Evolutionary conservation across 2,888 invertebrate species (phyloP).

Genomic region (Volucella inanis): DNA sequence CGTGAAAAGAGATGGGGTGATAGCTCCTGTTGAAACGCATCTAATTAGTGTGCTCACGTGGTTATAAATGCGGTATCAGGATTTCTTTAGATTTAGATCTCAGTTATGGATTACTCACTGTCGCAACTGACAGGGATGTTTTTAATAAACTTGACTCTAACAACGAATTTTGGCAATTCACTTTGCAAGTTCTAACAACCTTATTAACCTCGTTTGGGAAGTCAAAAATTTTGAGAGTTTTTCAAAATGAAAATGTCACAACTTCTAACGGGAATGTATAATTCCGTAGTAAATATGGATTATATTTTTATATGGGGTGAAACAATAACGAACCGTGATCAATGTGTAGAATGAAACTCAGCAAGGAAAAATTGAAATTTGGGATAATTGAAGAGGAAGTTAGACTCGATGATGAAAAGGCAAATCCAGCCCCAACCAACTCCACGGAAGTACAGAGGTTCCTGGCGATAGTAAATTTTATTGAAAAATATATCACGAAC

Average conservation of each 20-base stretch:
- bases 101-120: constrained; percentile 32
- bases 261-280: constrained; percentile 16
- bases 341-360: constrained; percentile 30
- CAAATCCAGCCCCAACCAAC: constrained; percentile 18
- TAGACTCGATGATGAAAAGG: constrained; percentile 15
- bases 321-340: not conserved
- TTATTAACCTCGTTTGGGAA: constrained; percentile 30
- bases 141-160: constrained; percentile 39
- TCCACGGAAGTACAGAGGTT: constrained; percentile 30
- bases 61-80: too few species aligned
- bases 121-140: constrained; percentile 30
- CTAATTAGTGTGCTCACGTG: too few species aligned
- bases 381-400: not conserved
- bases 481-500: constrained; percentile 40
- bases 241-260: constrained; percentile 33
- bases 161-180: constrained; percentile 27
- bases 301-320: not conserved
- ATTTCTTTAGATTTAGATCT: too few species aligned
- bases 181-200: constrained; percentile 13
- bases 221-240: not conserved
- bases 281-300: constrained; percentile 23
- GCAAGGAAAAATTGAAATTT: not conserved
- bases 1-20: too few species aligned
- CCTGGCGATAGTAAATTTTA: constrained; percentile 29
- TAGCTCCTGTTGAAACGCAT: too few species aligned